Evolutionary conservation across 2,113 vertebrate genomes (phyloP).

Genomic region (Eupsittula cactorum): DNA sequence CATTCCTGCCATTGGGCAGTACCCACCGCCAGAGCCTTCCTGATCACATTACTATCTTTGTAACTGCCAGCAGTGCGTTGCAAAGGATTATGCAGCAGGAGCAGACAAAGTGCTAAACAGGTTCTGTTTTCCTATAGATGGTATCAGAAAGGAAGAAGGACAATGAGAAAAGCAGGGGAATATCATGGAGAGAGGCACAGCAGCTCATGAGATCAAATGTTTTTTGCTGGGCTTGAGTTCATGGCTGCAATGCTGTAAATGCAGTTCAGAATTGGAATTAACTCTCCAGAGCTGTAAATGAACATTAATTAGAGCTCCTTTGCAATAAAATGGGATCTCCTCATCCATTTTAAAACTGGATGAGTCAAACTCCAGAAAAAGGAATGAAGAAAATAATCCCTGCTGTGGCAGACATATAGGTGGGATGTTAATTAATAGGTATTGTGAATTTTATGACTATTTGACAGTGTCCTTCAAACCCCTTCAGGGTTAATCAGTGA

Average conservation of each 20-base stretch:
- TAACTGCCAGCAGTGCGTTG: not conserved
- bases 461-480: slow-evolving; percentile 41
- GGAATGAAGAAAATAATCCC: not conserved
- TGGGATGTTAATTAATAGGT: slow-evolving; percentile 21
- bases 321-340: slow-evolving; percentile 22
- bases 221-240: not conserved
- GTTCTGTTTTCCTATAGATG: slow-evolving; percentile 5
- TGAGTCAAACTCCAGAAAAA: not conserved
- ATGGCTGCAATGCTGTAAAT: not conserved
- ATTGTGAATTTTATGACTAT: slow-evolving; percentile 23
- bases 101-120: slow-evolving; percentile 16
- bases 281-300: not conserved
- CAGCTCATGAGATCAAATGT: not conserved
- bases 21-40: not conserved
- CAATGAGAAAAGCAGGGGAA: not conserved
- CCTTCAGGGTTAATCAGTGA: not conserved
- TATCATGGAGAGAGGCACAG: not conserved
- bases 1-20: slow-evolving; percentile 16
- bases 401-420: not conserved
- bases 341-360: slow-evolving; percentile 26
- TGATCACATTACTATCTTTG: not conserved
- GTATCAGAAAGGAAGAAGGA: slow-evolving; percentile 8
- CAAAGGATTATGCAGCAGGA: slow-evolving; percentile 44
- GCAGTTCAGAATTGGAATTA: not conserved
- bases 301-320: slow-evolving; percentile 15